Conservation (phyloP, 1,140 invertebrate species). For the Zaprionus nigranus region DNA sequence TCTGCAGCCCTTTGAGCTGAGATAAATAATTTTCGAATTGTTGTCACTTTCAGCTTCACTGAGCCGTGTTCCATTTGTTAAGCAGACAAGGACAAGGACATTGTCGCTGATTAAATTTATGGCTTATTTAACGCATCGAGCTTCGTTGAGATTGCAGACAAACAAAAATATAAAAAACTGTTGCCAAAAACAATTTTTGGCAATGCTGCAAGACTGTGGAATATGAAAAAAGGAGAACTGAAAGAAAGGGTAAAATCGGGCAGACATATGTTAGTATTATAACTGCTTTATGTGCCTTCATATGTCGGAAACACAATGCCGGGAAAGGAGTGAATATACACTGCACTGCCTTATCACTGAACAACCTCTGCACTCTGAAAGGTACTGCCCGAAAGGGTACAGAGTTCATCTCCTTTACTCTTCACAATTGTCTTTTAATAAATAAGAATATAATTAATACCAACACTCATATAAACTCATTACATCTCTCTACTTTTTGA, state of each 20-base stretch:
- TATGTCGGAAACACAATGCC: too few relatives aligned
- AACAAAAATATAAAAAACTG: slow-evolving; percentile 13
- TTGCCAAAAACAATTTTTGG: slow-evolving; percentile 21
- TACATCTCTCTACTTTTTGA: too few relatives aligned
- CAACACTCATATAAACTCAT: too few relatives aligned
- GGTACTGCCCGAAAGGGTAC: too few relatives aligned
- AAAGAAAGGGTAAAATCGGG: background rate
- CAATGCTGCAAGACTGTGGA: background rate
- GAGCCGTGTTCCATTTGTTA: slow-evolving; percentile 24
- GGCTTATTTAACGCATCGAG: slow-evolving; percentile 34
- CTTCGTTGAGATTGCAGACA: background rate
- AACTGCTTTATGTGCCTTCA: background rate
- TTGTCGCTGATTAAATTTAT: slow-evolving; percentile 39
- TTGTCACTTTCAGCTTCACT: slow-evolving; percentile 50
- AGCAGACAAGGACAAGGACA: slow-evolving; percentile 36
- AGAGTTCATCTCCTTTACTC: too few relatives aligned
- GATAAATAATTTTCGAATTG: slow-evolving; percentile 24
- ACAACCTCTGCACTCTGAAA: too few relatives aligned
- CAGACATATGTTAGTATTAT: background rate
- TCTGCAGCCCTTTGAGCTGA: slow-evolving; percentile 22
- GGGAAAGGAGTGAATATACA: too few relatives aligned
- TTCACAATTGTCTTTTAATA: too few relatives aligned
- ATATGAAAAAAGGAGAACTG: background rate
- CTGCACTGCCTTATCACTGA: too few relatives aligned
- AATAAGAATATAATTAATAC: too few relatives aligned